Percentiles rank a stretch among this genome's conserved stretches.
phyloP scores from a whole-genome alignment of 2,888 invertebrate species.

The Diplazon laetatorius region DNA sequence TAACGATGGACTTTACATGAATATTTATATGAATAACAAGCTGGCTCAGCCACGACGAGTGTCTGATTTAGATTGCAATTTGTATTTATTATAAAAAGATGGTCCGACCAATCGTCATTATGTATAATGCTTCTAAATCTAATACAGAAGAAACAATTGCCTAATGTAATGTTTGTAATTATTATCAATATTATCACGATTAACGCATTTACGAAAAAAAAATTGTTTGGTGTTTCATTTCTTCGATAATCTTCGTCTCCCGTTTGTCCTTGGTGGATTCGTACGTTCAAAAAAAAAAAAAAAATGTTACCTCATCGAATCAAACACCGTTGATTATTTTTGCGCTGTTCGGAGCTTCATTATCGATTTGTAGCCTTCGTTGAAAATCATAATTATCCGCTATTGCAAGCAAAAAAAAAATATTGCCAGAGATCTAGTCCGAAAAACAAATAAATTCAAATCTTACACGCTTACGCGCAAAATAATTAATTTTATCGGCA shows the following conservation, averaged over 20 bases:
- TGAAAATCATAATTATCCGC: too few relatives aligned
- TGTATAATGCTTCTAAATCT: conserved; percentile 66
- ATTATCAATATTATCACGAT: conserved; percentile 68
- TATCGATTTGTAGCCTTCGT: too few relatives aligned
- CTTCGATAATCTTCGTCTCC: background rate
- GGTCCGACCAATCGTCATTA: conserved; percentile 57
- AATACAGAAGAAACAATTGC: conserved; percentile 63
- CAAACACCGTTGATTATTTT: too few relatives aligned
- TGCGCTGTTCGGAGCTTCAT: too few relatives aligned
- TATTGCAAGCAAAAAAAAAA: too few relatives aligned
- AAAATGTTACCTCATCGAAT: too few relatives aligned
- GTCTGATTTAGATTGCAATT: conserved; percentile 66
- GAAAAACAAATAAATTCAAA: too few relatives aligned
- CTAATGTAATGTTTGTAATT: conserved; percentile 68
- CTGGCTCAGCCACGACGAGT: conserved; percentile 59
- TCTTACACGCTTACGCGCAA: too few relatives aligned
- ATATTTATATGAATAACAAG: conserved; percentile 62
- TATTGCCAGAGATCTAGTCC: too few relatives aligned
- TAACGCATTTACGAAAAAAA: conserved; percentile 61
- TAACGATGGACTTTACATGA: conserved; percentile 61
- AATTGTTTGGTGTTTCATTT: conserved; percentile 35
- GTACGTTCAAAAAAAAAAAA: too few relatives aligned
- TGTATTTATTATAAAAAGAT: conserved; percentile 66
- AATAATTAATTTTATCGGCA: too few relatives aligned
- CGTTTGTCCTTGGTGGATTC: background rate